Conservation (phyloP, 2,888 invertebrate genomes). For the Polylopha cassiicola region DNA sequence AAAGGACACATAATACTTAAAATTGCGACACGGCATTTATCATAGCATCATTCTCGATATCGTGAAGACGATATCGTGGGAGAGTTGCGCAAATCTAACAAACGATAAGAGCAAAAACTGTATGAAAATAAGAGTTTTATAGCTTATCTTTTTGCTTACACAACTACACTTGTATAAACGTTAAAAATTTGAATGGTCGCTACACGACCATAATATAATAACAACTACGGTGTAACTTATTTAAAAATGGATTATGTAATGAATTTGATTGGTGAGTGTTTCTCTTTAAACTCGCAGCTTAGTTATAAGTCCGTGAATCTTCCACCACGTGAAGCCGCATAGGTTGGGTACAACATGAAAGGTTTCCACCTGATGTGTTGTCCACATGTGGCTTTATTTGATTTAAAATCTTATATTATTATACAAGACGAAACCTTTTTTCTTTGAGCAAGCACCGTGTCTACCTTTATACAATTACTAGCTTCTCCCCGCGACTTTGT, state of each 20-base stretch:
- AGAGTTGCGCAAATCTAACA: conserved; percentile 18
- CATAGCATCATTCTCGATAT: too few relatives aligned
- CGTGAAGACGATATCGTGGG: conserved; percentile 21
- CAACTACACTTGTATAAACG: too few relatives aligned
- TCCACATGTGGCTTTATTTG: conserved; percentile 6
- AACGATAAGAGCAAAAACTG: conserved; percentile 13
- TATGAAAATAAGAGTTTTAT: conserved; percentile 6
- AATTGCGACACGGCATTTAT: too few relatives aligned
- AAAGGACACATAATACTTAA: too few relatives aligned
- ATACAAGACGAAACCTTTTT: too few relatives aligned
- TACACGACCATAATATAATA: too few relatives aligned
- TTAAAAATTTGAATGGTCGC: too few relatives aligned
- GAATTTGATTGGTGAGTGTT: neutral
- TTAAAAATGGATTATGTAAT: conserved; percentile 3
- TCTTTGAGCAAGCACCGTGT: too few relatives aligned
- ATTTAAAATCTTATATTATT: neutral
- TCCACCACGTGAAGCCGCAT: conserved; percentile 4
- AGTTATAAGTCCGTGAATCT: neutral
- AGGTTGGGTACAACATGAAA: conserved; percentile 4
- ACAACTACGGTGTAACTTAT: too few relatives aligned
- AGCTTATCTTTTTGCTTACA: too few relatives aligned
- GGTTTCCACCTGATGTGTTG: conserved; percentile 12
- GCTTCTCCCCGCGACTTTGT: too few relatives aligned
- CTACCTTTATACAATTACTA: too few relatives aligned
- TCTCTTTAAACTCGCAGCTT: neutral